phyloP scores from a whole-genome alignment of 2,888 invertebrate species.

The Proisotoma minuta region DNA sequence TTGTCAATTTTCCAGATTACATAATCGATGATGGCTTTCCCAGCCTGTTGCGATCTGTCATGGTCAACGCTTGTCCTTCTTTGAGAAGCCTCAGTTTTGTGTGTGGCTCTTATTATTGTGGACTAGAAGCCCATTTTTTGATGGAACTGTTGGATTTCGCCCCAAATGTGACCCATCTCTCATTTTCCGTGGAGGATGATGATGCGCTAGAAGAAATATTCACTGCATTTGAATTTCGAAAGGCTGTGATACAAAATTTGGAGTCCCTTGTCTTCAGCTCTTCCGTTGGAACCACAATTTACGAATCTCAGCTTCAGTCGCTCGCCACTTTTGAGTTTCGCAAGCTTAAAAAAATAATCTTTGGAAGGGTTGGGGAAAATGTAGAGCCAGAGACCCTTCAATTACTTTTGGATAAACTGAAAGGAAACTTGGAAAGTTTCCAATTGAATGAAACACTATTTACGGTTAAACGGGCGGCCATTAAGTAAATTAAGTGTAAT shows the following conservation, averaged over 20 bases:
- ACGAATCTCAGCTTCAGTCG: constrained; percentile 1
- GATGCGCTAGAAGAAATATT: constrained; percentile 11
- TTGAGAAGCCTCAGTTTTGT: background rate
- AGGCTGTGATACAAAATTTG: background rate
- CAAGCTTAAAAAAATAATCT: background rate
- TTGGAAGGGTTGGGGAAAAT: background rate
- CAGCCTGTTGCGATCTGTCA: background rate
- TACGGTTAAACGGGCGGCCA: no score
- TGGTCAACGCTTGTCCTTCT: background rate
- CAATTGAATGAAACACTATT: no score
- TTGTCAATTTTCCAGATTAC: background rate
- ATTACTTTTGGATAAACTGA: no score
- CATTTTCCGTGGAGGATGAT: constrained; percentile 10
- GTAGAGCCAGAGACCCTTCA: background rate
- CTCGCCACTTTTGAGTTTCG: background rate
- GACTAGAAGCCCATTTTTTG: background rate
- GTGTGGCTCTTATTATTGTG: background rate
- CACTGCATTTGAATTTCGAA: background rate
- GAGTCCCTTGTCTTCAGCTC: background rate
- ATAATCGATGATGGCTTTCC: background rate
- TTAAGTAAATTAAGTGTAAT: no score
- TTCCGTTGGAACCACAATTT: background rate
- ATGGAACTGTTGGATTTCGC: constrained; percentile 2
- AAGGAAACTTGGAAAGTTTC: no score
- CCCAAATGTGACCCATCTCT: constrained; percentile 1